Evolutionary conservation across 2,888 invertebrate species (phyloP).

Genomic region (Spisula subtruncata): DNA sequence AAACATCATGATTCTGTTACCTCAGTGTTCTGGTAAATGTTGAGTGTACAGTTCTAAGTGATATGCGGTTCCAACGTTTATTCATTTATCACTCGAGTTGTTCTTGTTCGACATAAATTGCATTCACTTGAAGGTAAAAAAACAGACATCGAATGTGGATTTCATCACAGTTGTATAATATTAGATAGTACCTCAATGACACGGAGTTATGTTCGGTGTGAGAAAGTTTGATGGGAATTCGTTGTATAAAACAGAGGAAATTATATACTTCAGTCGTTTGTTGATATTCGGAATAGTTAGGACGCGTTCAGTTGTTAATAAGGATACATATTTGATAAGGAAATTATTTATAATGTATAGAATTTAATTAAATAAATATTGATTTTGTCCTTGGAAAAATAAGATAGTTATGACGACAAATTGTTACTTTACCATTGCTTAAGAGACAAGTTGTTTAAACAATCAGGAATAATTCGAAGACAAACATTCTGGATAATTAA

Average conservation of each 20-base stretch:
- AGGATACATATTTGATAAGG: no score
- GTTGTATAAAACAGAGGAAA: no score
- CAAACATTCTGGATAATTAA: neutral
- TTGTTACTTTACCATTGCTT: no score
- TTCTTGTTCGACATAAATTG: neutral
- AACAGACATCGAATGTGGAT: constrained; percentile 1
- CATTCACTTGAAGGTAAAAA: neutral
- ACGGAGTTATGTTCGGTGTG: neutral
- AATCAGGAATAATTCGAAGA: neutral
- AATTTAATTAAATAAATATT: no score
- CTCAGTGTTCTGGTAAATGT: neutral
- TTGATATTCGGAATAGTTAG: no score
- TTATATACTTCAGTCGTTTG: no score
- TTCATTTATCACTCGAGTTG: neutral
- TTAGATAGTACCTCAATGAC: no score
- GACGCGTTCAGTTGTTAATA: no score
- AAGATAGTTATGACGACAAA: neutral
- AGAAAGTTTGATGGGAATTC: neutral
- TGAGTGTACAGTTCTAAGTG: neutral
- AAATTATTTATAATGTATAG: no score
- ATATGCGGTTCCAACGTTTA: neutral
- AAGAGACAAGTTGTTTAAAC: no score
- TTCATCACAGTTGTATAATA: neutral
- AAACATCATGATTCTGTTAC: constrained; percentile 16
- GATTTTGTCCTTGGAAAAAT: neutral